Evolutionary conservation across 2,888 invertebrate species (phyloP), one percentile per base, ranked within the genome.

Genomic region (Euzophera pinguis): DNA sequence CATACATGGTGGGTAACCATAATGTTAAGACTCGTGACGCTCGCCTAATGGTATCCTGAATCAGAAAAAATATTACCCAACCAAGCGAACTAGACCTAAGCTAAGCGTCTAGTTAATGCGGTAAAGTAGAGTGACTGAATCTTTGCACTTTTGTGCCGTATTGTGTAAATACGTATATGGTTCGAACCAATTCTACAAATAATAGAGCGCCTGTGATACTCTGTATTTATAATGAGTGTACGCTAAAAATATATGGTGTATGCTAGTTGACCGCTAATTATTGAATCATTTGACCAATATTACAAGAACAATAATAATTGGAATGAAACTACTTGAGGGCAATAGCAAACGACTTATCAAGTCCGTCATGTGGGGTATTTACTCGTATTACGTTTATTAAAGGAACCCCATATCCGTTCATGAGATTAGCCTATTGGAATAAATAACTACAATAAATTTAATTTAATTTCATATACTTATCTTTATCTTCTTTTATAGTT

Each of bases 91-190:
- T 8, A 16, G 39, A 16, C 16, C 3, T 16, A 9, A 10, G 39
- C 39, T 14, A 39, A 8, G 16, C 13, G 13, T 38, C 39, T 32
- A 9, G 10, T 32, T 7, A 7, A 4, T 32, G 10, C 10, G 7
- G 32, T 32, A 9, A 2, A 7, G 32, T 9, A 32, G 10, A n/a
- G 7, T 32, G 16, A 60, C 45, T 61, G 43, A 62, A 61, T 54
- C 47, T 53, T 53, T 56, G 55, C 55, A 57, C 54, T 62, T 59
- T 61, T 47, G 53, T 52, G 57, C 47, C 57, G 58, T 53, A 50
- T 52, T 53, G 47, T 50, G 51, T 65, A 67, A 64, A 67, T 59
- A 63, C 49, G 34, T 43, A 51, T 51, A 53, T 54, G 48, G 47
- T 27, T 45, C 35, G 34, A 43, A 27, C 29, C 37, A 32, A 14